Conservation (phyloP, 2,888 invertebrate species). For the Lasioglossum morio region DNA sequence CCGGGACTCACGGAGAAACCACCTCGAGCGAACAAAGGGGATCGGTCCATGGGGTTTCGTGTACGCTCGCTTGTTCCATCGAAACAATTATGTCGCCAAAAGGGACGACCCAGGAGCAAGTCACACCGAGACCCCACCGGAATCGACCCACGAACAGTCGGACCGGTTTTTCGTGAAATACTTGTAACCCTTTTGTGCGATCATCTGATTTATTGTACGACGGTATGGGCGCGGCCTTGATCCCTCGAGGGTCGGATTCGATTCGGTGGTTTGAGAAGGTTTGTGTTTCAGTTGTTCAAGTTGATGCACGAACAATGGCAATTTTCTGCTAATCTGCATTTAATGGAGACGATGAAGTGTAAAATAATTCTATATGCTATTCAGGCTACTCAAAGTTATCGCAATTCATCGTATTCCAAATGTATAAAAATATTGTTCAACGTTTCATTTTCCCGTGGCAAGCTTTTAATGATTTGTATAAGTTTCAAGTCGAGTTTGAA, state of each 20-base stretch:
- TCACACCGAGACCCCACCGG: not conserved
- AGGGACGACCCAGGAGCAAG: not conserved
- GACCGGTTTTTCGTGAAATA: slow-evolving; percentile 54
- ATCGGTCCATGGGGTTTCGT: not conserved
- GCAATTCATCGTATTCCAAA: no score
- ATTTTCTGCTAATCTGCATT: no score
- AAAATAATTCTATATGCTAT: no score
- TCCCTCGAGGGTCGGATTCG: not conserved
- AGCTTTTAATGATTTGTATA: no score
- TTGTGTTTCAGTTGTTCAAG: not conserved
- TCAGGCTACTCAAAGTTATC: no score
- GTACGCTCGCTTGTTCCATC: slow-evolving; percentile 36
- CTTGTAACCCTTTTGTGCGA: slow-evolving; percentile 21
- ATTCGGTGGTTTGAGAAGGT: not conserved
- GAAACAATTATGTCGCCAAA: slow-evolving; percentile 62
- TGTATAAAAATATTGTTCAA: no score
- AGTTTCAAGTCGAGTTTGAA: no score
- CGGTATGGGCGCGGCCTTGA: not conserved
- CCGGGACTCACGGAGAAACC: slow-evolving; percentile 60
- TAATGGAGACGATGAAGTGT: no score
- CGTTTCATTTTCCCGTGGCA: no score
- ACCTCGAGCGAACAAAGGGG: slow-evolving; percentile 37
- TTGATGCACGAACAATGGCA: not conserved
- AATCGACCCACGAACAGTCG: not conserved
- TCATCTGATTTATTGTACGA: not conserved